Evolutionary conservation across 2,888 invertebrate genomes (phyloP), one percentile per base, ranked within the genome.

Genomic region (Nineta flava): DNA sequence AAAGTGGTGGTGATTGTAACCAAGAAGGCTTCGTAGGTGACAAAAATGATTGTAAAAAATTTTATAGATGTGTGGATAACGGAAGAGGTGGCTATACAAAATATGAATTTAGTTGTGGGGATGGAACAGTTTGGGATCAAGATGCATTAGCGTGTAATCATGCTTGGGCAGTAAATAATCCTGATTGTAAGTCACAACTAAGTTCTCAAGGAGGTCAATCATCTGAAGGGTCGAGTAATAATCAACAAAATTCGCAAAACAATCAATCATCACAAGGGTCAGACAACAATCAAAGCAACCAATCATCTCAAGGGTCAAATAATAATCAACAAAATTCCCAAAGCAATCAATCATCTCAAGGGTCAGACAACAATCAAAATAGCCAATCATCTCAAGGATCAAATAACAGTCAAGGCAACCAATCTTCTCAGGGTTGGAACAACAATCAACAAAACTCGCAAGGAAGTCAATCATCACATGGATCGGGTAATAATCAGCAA

Each of bases 31-130:
- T 69, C 60, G 66, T 65, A 56, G 63, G 63, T 6, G 64, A 69
- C 53, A 58, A 66, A 57, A 64, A 67, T 40, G 69, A 73, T 53
- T 75, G 87, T 60, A 77, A 72, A 52, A 83, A 79, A 61, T 87
- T 87, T 67, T 84, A 83, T 61, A 74, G 86, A 55, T 87, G 87
- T 64, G 83, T 85, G 17, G 69, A 72, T 51, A 72, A 75, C 59
- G 77, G 75, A 1, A 67, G 71, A 26, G 75, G 74, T 52, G 70
- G 71, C 3, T 82, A 70, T 53, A 71, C 61, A 5, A 70, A 67
- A 57, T 73, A 73, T 57, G 76, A 79, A 46, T 82, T 81, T 57
- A 63, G 67, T 47, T 83, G 83, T 58, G 77, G 76, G 1, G 72
- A 74, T 51, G 81, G 79, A 34, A 83, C 83, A 1, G 74, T 74